Conservation (phyloP, 2,113 vertebrate species). For the Sorex fumeus region DNA sequence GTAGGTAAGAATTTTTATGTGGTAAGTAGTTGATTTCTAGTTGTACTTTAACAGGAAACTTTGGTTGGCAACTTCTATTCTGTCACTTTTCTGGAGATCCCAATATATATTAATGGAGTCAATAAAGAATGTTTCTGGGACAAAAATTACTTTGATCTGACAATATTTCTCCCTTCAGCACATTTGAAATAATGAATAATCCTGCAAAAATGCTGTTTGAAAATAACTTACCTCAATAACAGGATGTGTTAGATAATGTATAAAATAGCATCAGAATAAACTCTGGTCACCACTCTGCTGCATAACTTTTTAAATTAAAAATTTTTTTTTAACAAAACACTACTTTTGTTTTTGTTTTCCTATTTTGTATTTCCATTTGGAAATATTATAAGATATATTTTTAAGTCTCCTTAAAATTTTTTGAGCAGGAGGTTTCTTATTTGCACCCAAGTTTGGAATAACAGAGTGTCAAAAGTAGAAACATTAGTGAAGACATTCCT, state of each 20-base stretch:
- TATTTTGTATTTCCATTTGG: background rate
- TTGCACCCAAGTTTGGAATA: constrained; percentile 31
- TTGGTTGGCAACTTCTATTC: too few relatives aligned
- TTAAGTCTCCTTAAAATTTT: background rate
- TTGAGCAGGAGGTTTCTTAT: background rate
- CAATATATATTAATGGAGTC: background rate
- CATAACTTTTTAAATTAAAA: background rate
- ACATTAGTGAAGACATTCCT: background rate
- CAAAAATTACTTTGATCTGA: constrained; percentile 1
- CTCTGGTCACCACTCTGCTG: background rate
- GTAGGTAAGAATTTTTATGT: too few relatives aligned
- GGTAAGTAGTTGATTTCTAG: too few relatives aligned
- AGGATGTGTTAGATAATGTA: background rate
- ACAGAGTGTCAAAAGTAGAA: background rate
- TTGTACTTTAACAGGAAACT: too few relatives aligned
- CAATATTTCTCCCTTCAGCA: background rate
- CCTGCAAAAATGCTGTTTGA: background rate
- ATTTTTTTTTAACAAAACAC: background rate
- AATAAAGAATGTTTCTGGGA: background rate
- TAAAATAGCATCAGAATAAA: background rate
- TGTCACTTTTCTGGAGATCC: too few relatives aligned
- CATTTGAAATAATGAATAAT: constrained; percentile 10
- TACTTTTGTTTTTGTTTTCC: background rate
- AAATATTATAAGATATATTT: background rate
- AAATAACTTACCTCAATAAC: constrained; percentile 8